Conservation (phyloP, 2,113 vertebrate species). For the Irena cyanogastra region DNA sequence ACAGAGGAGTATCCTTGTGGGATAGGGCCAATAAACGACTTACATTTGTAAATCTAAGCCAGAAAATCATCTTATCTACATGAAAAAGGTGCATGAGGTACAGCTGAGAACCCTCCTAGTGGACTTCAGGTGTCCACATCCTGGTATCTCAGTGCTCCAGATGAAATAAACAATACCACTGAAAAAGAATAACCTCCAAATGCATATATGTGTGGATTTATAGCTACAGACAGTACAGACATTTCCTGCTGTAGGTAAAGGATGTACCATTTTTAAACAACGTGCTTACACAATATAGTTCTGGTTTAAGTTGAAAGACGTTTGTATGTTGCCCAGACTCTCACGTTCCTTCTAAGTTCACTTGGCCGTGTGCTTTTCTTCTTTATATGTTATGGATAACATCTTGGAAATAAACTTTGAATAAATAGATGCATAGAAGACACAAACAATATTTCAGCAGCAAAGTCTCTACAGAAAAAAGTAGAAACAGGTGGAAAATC, state of each 20-base stretch:
- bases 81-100: conserved; percentile 5
- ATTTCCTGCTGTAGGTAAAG: background rate
- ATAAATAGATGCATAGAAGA: background rate
- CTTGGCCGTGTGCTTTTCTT: background rate
- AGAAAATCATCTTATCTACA: conserved; percentile 8
- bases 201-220: background rate
- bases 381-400: background rate
- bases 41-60: background rate
- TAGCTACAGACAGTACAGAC: background rate
- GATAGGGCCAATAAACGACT: conserved; percentile 4
- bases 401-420: background rate
- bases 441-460: background rate
- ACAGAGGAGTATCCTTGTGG: background rate
- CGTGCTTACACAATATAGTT: background rate
- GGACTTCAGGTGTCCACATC: background rate
- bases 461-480: background rate
- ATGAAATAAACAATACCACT: background rate
- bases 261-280: background rate
- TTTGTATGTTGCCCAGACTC: background rate
- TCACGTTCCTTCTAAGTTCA: background rate
- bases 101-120: background rate
- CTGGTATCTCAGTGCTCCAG: background rate
- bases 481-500: background rate
- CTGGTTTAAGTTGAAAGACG: background rate
- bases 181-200: background rate